Evolutionary conservation across 2,113 vertebrate species (phyloP).

Genomic region (Tor tambroides): DNA sequence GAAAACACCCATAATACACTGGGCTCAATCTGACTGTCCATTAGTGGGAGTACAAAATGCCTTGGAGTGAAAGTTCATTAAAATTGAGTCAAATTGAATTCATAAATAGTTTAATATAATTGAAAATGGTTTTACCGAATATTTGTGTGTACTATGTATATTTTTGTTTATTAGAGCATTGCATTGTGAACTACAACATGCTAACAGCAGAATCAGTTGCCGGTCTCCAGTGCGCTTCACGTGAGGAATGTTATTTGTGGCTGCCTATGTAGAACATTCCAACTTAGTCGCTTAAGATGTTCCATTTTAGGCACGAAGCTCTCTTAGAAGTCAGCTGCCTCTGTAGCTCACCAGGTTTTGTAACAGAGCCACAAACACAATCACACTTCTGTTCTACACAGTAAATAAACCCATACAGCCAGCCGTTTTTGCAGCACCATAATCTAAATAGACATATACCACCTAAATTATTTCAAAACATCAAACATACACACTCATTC

Average conservation of each 20-base stretch:
- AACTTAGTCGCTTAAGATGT: neutral
- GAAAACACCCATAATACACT: neutral
- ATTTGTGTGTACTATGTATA: neutral
- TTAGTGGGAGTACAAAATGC: too few relatives aligned
- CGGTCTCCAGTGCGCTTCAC: neutral
- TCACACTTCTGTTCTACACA: conserved; percentile 7
- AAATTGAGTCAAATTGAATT: neutral
- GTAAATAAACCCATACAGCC: neutral
- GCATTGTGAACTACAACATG: neutral
- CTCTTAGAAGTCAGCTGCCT: neutral
- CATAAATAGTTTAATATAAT: neutral
- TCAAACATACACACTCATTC: conserved; percentile 20
- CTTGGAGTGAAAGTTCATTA: neutral
- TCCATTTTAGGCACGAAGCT: conserved; percentile 10
- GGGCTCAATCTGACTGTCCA: neutral
- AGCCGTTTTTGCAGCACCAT: neutral
- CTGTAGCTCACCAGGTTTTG: neutral
- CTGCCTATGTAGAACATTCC: neutral
- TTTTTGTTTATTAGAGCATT: neutral
- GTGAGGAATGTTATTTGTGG: neutral
- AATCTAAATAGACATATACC: conserved; percentile 29
- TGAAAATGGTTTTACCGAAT: neutral
- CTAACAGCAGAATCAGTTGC: neutral
- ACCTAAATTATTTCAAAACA: conserved; percentile 23
- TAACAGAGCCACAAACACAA: conserved; percentile 3